Evolutionary conservation across 2,888 invertebrate genomes (phyloP), one percentile per base, ranked within the genome.

Genomic region (Embidobia sp.): DNA sequence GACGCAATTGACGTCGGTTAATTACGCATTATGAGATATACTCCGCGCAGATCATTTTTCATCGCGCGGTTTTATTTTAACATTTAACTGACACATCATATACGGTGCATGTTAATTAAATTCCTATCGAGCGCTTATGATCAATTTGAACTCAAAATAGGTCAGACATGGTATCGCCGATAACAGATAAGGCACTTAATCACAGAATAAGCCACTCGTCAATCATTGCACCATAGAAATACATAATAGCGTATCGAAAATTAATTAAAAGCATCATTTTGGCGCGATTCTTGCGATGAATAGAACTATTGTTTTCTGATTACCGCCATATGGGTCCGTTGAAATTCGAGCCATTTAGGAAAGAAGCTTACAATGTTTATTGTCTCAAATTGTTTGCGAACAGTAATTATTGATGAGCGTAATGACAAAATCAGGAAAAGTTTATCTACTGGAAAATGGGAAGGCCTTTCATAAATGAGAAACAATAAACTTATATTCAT

Each of bases 141-240:
- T 74, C 44, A 42, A 57, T 48, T 57, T 53, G 44, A 48, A 59
- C 59, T 64, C 69, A 59, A 79, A 79, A 76, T 73, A 57, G 78
- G 73, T 76, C 76, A 76, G 18, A 69, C 69, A 63, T 42, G 48
- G 57, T 74, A 74, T 74, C 51, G 44, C 42, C 63, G 72, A 76
- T 79, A 76, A 76, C 76, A 79, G 78, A 76, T 79, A 79, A 76
- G 78, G 64, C 69, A 73, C 72, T 78, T 72, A 76, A 76, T 78
- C 76, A 78, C 40, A 61, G 72, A 70, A 75, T 78, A 75, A 72
- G 75, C 78, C 46, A 40, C 48, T 78, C 66, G 53, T 78, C 78
- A 78, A 78, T 78, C 66, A 72, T 70, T 49, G 75, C 44, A 29
- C 55, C 69, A 75, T 75, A 37, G 55, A 74, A 69, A 69, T 66